Percentiles rank a stretch among this genome's conserved stretches.
Conservation (phyloP, 2,888 invertebrate genomes). For the Lysandra bellargus region DNA sequence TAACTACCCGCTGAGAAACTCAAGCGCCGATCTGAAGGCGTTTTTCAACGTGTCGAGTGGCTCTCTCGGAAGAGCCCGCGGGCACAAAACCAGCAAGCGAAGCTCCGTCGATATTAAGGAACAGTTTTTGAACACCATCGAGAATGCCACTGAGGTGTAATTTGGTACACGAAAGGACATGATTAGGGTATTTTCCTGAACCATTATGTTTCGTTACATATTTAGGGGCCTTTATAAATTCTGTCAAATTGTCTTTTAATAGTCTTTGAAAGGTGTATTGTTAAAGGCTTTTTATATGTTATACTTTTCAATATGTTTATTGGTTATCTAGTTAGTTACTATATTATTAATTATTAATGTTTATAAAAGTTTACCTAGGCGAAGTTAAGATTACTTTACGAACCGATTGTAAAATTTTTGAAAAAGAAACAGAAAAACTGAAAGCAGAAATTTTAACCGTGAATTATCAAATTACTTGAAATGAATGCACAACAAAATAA, state of each 20-base stretch:
- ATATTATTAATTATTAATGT: neutral
- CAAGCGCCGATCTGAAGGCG: conserved; percentile 55
- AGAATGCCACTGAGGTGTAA: conserved; percentile 93
- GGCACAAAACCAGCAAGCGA: conserved; percentile 89
- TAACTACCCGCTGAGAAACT: conserved; percentile 57
- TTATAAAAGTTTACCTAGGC: neutral
- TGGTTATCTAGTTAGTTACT: neutral
- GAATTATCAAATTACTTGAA: neutral
- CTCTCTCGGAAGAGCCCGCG: conserved; percentile 66
- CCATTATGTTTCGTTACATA: neutral
- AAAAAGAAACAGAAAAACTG: too few relatives aligned
- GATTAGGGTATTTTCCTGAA: neutral
- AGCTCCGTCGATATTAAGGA: conserved; percentile 83
- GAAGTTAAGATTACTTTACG: neutral
- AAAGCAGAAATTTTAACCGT: neutral
- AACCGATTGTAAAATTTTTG: neutral
- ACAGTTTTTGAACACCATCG: conserved; percentile 89
- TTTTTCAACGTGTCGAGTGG: conserved; percentile 63
- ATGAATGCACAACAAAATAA: neutral
- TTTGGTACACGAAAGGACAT: conserved; percentile 4
- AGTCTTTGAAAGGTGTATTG: neutral
- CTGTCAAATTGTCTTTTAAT: conserved; percentile 3
- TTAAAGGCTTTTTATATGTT: neutral
- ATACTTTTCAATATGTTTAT: neutral
- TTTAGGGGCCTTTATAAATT: neutral